phyloP scores from a whole-genome alignment of 2,888 invertebrate genomes.

The Tiliacea citrago region DNA sequence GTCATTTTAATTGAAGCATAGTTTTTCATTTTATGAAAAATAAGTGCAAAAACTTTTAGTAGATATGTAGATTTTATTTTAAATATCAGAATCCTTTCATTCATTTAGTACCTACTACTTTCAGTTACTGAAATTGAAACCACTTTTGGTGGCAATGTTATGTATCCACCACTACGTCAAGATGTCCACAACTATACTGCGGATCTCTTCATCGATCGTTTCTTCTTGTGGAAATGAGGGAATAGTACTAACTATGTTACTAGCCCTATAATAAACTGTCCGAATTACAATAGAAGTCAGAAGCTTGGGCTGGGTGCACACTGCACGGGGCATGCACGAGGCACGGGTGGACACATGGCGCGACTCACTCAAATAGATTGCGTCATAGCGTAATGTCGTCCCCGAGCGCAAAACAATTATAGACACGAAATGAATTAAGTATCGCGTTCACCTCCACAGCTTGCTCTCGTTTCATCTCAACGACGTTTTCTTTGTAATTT shows the following conservation, averaged over 20 bases:
- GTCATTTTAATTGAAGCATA: background rate
- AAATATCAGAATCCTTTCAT: background rate
- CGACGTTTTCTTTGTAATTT: conserved; percentile 85
- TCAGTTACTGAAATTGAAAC: conserved; percentile 3
- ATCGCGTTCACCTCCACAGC: conserved; percentile 76
- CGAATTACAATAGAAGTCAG: conserved; percentile 34
- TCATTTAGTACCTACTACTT: background rate
- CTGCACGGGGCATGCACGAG: conserved; percentile 6
- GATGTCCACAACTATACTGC: background rate
- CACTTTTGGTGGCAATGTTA: background rate
- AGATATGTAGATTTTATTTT: background rate
- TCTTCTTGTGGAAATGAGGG: background rate
- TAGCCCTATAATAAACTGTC: conserved; percentile 28
- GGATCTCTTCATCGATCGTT: background rate
- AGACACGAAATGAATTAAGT: conserved; percentile 86
- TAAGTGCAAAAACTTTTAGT: background rate
- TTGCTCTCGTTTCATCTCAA: conserved; percentile 77
- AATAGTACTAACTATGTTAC: background rate
- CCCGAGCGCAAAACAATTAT: conserved; percentile 87
- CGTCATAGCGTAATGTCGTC: conserved; percentile 83
- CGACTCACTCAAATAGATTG: conserved; percentile 88
- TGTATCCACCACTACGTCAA: background rate
- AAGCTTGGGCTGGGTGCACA: conserved; percentile 30
- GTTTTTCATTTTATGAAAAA: background rate
- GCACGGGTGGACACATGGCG: conserved; percentile 75